Conservation (phyloP, 2,888 invertebrate genomes). For the Scaptomyza cyrtandrae region DNA sequence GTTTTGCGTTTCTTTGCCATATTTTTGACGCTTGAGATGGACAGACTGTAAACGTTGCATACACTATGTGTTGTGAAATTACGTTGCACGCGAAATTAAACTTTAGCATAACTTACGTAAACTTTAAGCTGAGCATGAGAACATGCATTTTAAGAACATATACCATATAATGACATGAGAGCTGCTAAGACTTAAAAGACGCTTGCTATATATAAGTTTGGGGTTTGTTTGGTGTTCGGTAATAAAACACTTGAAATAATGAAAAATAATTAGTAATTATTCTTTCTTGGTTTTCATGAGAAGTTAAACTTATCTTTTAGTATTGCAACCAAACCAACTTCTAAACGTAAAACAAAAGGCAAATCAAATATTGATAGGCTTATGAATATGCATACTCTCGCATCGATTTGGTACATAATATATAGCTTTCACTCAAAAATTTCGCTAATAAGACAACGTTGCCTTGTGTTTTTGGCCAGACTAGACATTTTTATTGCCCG, state of each 20-base stretch:
- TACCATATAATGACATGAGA: not conserved
- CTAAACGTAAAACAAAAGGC: too few relatives aligned
- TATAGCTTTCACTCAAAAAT: slow-evolving; percentile 18
- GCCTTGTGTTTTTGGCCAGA: not conserved
- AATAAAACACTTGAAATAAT: too few relatives aligned
- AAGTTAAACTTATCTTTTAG: not conserved
- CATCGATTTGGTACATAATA: not conserved
- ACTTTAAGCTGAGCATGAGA: not conserved
- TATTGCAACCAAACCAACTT: not conserved
- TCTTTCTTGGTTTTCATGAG: too few relatives aligned
- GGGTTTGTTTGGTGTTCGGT: too few relatives aligned
- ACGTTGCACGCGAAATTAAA: too few relatives aligned
- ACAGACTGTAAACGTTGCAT: not conserved
- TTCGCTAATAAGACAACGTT: slow-evolving; percentile 15
- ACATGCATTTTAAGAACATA: not conserved
- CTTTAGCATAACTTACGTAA: not conserved
- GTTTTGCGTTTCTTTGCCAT: too few relatives aligned
- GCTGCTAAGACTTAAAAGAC: not conserved
- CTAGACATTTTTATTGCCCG: not conserved
- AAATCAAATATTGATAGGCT: not conserved
- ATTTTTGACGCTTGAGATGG: not conserved
- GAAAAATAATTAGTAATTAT: not conserved
- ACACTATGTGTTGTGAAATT: too few relatives aligned
- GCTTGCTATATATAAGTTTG: too few relatives aligned
- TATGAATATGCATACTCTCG: not conserved